Evolutionary conservation across 2,113 vertebrate species (phyloP).

Genomic region (Nothocercus nigrocapillus): DNA sequence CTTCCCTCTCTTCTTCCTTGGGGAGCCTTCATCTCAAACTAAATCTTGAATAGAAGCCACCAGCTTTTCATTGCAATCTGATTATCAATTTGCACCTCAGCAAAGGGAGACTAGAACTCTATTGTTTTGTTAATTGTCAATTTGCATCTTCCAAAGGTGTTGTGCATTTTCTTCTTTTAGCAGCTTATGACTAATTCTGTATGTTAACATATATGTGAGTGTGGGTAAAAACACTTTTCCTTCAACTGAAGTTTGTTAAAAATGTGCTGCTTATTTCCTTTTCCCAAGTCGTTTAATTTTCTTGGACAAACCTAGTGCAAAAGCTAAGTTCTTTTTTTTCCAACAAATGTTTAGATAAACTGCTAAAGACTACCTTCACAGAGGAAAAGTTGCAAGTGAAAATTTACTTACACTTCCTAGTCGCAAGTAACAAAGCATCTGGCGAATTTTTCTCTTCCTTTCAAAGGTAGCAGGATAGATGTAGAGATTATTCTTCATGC

Average conservation of each 20-base stretch:
- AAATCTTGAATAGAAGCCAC: constrained; percentile 73
- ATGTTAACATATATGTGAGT: constrained; percentile 70
- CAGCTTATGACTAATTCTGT: constrained; percentile 82
- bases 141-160: constrained; percentile 86
- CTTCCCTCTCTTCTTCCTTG: constrained; percentile 40
- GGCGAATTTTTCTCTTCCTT: background rate
- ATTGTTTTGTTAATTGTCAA: constrained; percentile 87
- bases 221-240: background rate
- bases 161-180: constrained; percentile 74
- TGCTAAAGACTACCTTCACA: background rate
- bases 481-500: background rate
- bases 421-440: background rate
- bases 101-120: constrained; percentile 71
- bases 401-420: background rate
- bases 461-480: background rate
- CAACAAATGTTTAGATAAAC: constrained; percentile 6
- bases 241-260: constrained; percentile 47
- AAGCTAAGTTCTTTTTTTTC: constrained; percentile 4
- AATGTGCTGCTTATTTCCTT: constrained; percentile 25
- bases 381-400: background rate
- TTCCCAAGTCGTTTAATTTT: constrained; percentile 37
- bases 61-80: constrained; percentile 63
- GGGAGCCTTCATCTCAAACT: constrained; percentile 66
- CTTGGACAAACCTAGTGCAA: constrained; percentile 1
- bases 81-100: constrained; percentile 85